These are phyloP conservation scores for Heliconius melpomene DNA, from an alignment of 1,140 invertebrate species.

Conservation along the genomic window DNA sequence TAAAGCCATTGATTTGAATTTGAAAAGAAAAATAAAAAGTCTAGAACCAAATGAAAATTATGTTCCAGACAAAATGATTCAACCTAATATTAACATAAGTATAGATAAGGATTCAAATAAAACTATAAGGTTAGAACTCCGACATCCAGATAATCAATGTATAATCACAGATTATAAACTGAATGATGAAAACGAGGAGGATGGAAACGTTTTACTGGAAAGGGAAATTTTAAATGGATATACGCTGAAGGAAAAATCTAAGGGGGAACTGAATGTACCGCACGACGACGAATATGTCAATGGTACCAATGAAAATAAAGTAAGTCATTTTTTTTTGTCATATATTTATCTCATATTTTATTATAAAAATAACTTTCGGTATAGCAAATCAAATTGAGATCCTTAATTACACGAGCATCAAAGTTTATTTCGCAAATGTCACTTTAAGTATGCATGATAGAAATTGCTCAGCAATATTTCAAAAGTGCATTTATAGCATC, in stretches of 20 bases:
- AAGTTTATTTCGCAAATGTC: no score
- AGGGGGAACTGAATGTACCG: slow-evolving; percentile 19
- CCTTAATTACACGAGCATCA: no score
- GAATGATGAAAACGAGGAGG: slow-evolving; percentile 39
- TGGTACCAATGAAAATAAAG: slow-evolving; percentile 37
- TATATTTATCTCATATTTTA: background rate
- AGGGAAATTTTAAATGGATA: background rate
- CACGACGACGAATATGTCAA: slow-evolving; percentile 27
- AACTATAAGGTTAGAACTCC: slow-evolving; percentile 63
- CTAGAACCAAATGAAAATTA: slow-evolving; percentile 36
- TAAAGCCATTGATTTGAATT: slow-evolving; percentile 39
- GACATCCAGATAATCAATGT: slow-evolving; percentile 56
- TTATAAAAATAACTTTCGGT: no score
- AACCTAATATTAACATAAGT: slow-evolving; percentile 58
- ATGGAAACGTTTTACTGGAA: slow-evolving; percentile 18
- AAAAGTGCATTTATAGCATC: no score
- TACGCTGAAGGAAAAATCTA: slow-evolving; percentile 12
- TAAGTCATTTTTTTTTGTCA: slow-evolving; percentile 31
- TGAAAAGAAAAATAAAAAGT: slow-evolving; percentile 54
- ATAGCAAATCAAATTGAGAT: no score
- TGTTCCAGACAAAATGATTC: slow-evolving; percentile 45
- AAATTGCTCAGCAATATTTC: no score
- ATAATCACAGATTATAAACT: slow-evolving; percentile 55
- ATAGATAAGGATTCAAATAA: slow-evolving; percentile 62
- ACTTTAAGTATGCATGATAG: no score